Percentiles rank a stretch among this genome's conserved stretches.
phyloP scores from a whole-genome alignment of 2,888 invertebrate genomes.

The Marasmarcha lunaedactyla region DNA sequence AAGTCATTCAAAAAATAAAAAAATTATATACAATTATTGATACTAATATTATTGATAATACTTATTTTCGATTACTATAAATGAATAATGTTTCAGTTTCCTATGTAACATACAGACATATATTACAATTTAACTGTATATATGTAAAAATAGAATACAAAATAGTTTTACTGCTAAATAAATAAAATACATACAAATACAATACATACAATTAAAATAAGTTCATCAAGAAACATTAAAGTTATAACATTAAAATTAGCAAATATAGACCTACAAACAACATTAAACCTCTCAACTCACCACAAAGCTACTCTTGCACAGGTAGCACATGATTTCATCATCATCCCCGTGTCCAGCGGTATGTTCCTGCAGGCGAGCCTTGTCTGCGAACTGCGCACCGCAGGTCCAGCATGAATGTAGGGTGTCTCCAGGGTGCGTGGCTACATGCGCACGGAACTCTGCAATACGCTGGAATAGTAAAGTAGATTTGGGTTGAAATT shows the following conservation, averaged over 20 bases:
- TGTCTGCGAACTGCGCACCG: slow-evolving; percentile 25
- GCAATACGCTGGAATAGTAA: slow-evolving; percentile 25
- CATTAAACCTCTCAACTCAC: no score
- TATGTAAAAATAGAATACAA: no score
- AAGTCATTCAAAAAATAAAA: no score
- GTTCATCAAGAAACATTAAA: not conserved
- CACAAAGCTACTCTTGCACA: slow-evolving; percentile 30
- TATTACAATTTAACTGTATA: no score
- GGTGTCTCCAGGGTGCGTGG: slow-evolving; percentile 29
- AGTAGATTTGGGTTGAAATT: not conserved
- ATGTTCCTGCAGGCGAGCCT: slow-evolving; percentile 22
- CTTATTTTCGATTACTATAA: no score
- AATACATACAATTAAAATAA: not conserved
- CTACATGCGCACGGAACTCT: slow-evolving; percentile 35
- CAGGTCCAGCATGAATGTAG: slow-evolving; percentile 57
- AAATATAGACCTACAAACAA: no score
- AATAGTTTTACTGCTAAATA: no score
- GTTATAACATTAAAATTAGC: not conserved
- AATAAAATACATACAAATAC: not conserved
- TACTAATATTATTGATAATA: no score
- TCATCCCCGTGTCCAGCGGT: slow-evolving; percentile 22
- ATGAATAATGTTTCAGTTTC: no score
- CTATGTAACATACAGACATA: no score
- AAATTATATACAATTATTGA: no score
- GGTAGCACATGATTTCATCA: slow-evolving; percentile 21